A percentile compares a stretch with the other conserved stretches of the same genome.
Evolutionary conservation across 2,888 invertebrate genomes (phyloP).

Genomic region (Drosophila borealis): DNA sequence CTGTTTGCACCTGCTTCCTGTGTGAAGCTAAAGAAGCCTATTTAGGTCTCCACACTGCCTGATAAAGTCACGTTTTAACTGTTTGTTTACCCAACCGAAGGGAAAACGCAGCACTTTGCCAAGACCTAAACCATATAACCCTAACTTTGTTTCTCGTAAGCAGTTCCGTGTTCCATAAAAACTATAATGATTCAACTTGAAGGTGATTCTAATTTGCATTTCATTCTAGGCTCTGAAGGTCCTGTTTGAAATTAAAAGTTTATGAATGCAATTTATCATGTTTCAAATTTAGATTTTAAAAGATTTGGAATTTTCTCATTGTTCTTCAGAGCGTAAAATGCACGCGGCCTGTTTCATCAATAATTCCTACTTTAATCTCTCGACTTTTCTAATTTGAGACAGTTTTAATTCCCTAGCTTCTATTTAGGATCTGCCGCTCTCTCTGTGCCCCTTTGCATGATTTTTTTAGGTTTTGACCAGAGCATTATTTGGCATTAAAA

Average conservation of each 20-base stretch:
- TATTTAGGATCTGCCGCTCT: slow-evolving; percentile 1
- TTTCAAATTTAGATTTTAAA: too few relatives aligned
- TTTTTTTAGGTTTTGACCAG: slow-evolving; percentile 16
- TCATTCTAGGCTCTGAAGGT: too few relatives aligned
- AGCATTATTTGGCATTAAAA: slow-evolving; percentile 47
- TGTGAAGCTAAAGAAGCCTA: slow-evolving; percentile 16
- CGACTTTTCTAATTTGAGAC: not conserved
- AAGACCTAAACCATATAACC: slow-evolving; percentile 1
- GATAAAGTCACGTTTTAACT: slow-evolving; percentile 42
- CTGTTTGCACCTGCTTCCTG: slow-evolving; percentile 18
- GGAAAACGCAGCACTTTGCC: slow-evolving; percentile 10
- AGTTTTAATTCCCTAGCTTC: not conserved
- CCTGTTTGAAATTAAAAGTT: too few relatives aligned
- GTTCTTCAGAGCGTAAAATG: too few relatives aligned
- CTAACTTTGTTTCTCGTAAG: too few relatives aligned
- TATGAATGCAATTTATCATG: too few relatives aligned
- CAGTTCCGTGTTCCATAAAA: not conserved
- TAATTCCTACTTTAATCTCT: not conserved
- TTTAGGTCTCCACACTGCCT: not conserved
- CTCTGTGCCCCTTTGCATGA: not conserved
- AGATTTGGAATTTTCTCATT: too few relatives aligned
- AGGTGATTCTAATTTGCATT: not conserved
- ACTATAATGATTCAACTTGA: too few relatives aligned
- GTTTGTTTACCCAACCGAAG: slow-evolving; percentile 38
- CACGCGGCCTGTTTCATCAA: not conserved